Evolutionary conservation across 1,140 invertebrate genomes (phyloP).

Genomic region (Lutraria rhynchaena): DNA sequence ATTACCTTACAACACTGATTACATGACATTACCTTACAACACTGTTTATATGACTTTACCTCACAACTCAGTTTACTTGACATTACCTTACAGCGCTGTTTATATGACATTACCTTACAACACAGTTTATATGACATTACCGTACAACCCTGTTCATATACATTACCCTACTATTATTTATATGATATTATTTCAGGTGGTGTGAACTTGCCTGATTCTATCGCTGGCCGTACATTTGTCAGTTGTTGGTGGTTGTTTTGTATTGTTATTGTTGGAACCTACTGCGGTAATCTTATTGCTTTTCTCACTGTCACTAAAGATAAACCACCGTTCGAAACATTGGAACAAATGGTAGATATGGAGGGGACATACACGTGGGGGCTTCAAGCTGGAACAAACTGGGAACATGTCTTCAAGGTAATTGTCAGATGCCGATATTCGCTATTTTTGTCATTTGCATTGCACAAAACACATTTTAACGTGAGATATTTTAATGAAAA

Average conservation of each 20-base stretch:
- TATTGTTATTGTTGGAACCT: constrained; percentile 82
- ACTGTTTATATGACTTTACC: too few species aligned
- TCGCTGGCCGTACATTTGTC: constrained; percentile 42
- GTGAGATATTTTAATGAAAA: too few species aligned
- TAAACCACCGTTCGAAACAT: constrained; percentile 63
- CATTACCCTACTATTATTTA: too few species aligned
- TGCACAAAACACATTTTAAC: too few species aligned
- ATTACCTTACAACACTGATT: too few species aligned
- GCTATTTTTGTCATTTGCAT: too few species aligned
- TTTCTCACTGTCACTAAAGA: constrained; percentile 90
- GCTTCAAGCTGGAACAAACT: constrained; percentile 19
- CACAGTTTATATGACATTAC: too few species aligned
- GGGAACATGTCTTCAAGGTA: constrained; percentile 47
- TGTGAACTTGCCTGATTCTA: constrained; percentile 34
- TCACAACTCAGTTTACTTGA: too few species aligned
- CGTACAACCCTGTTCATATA: too few species aligned
- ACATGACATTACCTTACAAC: too few species aligned
- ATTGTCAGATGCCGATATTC: not conserved
- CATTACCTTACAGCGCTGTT: too few species aligned
- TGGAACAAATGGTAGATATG: constrained; percentile 59
- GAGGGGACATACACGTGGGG: constrained; percentile 64
- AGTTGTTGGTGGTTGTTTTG: constrained; percentile 53
- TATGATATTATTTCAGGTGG: constrained; percentile 28
- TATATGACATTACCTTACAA: too few species aligned
- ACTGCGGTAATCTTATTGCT: constrained; percentile 95